Evolutionary conservation across 2,888 invertebrate species (phyloP).

Genomic region (Eurytoma adleriae): DNA sequence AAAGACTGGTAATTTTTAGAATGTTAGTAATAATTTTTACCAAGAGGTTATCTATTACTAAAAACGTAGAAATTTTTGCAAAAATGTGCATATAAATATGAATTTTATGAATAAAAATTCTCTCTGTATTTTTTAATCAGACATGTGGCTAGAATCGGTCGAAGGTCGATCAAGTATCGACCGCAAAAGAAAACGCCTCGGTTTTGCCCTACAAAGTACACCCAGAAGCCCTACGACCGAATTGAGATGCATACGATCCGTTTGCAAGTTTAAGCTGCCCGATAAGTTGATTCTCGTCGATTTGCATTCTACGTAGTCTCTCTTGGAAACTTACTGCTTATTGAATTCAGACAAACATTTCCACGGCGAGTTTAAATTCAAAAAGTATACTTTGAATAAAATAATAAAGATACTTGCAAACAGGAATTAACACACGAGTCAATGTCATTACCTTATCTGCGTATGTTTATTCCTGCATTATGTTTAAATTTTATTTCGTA

Average conservation of each 20-base stretch:
- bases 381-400: neutral
- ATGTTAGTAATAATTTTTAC: no score
- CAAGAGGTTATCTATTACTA: no score
- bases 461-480: conserved; percentile 30
- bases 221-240: conserved; percentile 6
- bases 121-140: no score
- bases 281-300: conserved; percentile 21
- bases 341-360: neutral
- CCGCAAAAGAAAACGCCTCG: conserved; percentile 14
- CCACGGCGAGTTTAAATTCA: neutral
- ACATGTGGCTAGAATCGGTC: no score
- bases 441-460: conserved; percentile 37
- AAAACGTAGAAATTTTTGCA: no score
- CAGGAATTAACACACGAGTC: conserved; percentile 40
- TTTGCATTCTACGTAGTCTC: conserved; percentile 1
- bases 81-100: no score
- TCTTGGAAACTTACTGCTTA: neutral
- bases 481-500: neutral
- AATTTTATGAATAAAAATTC: no score
- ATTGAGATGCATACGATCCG: conserved; percentile 25
- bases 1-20: no score
- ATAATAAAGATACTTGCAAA: neutral
- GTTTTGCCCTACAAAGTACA: conserved; percentile 26
- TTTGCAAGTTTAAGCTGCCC: conserved; percentile 24
- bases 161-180: conserved; percentile 16